Percentiles rank a stretch among this genome's conserved stretches.
These are phyloP conservation scores for Loriculus beryllinus DNA, from an alignment of 2,797 vertebrate genomes.

Conservation along the genomic window DNA sequence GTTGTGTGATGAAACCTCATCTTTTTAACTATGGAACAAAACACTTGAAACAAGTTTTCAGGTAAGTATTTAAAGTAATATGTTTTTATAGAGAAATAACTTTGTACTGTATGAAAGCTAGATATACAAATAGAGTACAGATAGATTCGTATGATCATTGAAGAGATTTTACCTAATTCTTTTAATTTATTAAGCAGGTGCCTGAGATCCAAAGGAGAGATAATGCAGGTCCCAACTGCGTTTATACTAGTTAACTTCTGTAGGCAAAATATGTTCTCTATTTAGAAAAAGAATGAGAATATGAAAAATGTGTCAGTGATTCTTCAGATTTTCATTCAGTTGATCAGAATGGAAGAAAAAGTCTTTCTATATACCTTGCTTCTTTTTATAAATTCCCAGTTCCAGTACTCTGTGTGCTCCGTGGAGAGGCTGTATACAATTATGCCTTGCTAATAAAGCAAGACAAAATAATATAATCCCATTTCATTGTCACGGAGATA, in stretches of 20 bases:
- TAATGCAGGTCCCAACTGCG: background rate
- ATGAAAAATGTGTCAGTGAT: background rate
- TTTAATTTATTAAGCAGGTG: background rate
- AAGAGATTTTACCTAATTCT: background rate
- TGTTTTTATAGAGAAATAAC: background rate
- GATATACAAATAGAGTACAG: background rate
- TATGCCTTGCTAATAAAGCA: constrained; percentile 48
- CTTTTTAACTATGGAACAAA: background rate
- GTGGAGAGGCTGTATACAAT: background rate
- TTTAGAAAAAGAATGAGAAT: background rate
- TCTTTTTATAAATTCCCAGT: background rate
- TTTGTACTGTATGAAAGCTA: background rate
- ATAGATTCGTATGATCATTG: background rate
- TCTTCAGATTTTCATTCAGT: background rate
- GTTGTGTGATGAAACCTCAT: background rate
- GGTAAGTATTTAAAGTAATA: background rate
- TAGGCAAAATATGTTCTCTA: background rate
- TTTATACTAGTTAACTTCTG: background rate
- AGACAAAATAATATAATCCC: constrained; percentile 45
- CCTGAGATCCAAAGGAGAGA: background rate
- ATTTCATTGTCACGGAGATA: constrained; percentile 42
- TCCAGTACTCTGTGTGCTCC: background rate
- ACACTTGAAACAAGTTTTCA: background rate
- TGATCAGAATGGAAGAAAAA: constrained; percentile 3
- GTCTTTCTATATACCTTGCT: background rate